A percentile compares a stretch with the other conserved stretches of the same genome.
phyloP scores from a whole-genome alignment of 2,113 vertebrate species.

The Thermophis baileyi region DNA sequence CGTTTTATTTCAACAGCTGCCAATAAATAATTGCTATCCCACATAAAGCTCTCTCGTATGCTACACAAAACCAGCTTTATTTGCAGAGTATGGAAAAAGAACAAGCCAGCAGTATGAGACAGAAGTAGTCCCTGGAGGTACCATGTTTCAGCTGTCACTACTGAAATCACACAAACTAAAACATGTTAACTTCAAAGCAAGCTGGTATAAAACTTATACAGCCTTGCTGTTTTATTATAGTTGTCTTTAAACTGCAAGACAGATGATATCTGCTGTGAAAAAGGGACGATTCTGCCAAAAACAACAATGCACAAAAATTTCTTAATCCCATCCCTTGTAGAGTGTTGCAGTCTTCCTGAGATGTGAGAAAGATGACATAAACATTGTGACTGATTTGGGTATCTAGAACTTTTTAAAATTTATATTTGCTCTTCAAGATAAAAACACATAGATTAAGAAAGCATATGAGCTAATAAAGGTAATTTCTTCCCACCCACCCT shows the following conservation, averaged over 20 bases:
- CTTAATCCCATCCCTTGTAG: background rate
- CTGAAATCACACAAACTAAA: slow-evolving; percentile 22
- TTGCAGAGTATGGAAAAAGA: background rate
- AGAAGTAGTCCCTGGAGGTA: slow-evolving; percentile 16
- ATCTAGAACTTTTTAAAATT: background rate
- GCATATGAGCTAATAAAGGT: background rate
- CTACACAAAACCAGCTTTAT: slow-evolving; percentile 8
- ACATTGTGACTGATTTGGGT: background rate
- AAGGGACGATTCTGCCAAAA: background rate
- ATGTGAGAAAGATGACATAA: background rate
- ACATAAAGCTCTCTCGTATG: background rate
- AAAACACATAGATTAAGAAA: background rate
- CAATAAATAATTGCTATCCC: slow-evolving; percentile 9
- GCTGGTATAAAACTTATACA: slow-evolving; percentile 16
- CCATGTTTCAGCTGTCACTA: slow-evolving; percentile 19
- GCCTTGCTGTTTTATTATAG: slow-evolving; percentile 1
- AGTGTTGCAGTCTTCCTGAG: background rate
- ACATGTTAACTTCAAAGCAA: slow-evolving; percentile 32
- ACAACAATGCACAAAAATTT: background rate
- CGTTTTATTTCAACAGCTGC: slow-evolving; percentile 18
- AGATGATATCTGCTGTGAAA: background rate
- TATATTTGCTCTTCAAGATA: background rate
- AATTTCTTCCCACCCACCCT: background rate
- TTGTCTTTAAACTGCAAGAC: slow-evolving; percentile 8
- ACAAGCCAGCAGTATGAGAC: background rate